Evolutionary conservation across 2,888 invertebrate genomes (phyloP), one percentile per base, ranked within the genome.

Genomic region (Pterobdella sp.): DNA sequence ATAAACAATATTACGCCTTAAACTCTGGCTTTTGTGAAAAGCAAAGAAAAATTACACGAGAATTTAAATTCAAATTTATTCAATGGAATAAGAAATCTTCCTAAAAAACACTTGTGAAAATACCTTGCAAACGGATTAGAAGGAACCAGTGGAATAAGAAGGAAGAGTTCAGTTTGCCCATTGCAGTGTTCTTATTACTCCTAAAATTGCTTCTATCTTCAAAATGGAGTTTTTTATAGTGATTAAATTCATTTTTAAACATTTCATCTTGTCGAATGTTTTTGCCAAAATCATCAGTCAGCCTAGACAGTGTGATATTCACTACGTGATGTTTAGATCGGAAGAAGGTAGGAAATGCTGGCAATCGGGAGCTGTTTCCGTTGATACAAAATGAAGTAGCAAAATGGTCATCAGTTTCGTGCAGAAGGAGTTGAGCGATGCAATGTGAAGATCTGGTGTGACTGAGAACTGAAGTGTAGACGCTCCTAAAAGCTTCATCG

Each of bases 391-490:
- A 14, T 22, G 60, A 56, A 22, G 60, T 56, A 22, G 26, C 60
- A 56, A 56, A 56, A 18, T 56, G 60, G 18, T 56, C n/a, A 56
- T 56, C 60, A 26, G 60, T 56, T 22, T 56, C 60, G n/a, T 56
- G 60, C 3, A 56, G 4, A 22, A 56, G 60, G 3, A 56, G 4
- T n/a, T 56, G n/a, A 3, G 60, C 60, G 60, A 56, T 22, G n/a
- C 60, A 56, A 4, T 56, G 60, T 22, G 18, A 3, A 3, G 60
- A 56, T 3, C n/a, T 4, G 10, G 10, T 3, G 60, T 56, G 60
- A 3, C 3, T 14, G n/a, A 56, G 60, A n/a, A n/a, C 3, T 7
- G n/a, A 3, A 3, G 18, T 7, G 60, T 56, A 56, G 4, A 26
- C 60, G 3, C 18, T 4, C n/a, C 10, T 56, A 26, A 56, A 56